Base-by-base conservation (phyloP, 2,797 vertebrate species). In the Galagoides demidoff region DNA sequence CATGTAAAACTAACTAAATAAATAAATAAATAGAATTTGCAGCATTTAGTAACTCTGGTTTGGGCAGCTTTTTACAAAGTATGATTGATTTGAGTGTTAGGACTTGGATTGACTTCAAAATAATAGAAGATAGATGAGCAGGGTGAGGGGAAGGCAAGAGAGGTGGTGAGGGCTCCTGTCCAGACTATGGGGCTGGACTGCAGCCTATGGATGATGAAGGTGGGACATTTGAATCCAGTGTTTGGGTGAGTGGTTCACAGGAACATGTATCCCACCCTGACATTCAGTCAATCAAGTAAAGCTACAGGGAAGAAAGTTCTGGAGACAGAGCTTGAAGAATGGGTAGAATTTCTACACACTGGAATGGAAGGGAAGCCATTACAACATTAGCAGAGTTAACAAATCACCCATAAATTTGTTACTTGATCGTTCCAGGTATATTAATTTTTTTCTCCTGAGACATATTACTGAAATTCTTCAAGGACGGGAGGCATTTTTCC, bases 401-500 rank as follows among this genome's bases (percentile, higher is more conserved):
- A 57, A 79, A 83, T 88, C 66, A 68, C n/a, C 49, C 25, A n/a
- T 34, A 94, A 76, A 84, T 70, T 61, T 79, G 74, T 83, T 81
- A 83, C 31, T 34, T 77, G 61, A 83, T 85, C 63, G 27, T 81
- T 90, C 13, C 29, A 37, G 49, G 39, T 78, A 49, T 55, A 23
- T 74, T 86, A 45, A 14, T 31, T 90, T 83, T 84, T 94, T 82
- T 61, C 86, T 90, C 85, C 70, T 52, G 57, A 92, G 89, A 91
- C 43, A 78, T 70, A 78, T 84, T 81, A 86, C 64, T 39, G 89
- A 86, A 90, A 91, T 92, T 94, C 57, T 93, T 92, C 90, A 94
- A 96, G 79, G 76, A 78, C 12, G 87, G 61, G 49, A 49, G 82
- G 88, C 92, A 87, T 85, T 92, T 96, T 90, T 88, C 84, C 92